Evolutionary conservation across 1,140 invertebrate species (phyloP).

Genomic region (Coelopa frigida): DNA sequence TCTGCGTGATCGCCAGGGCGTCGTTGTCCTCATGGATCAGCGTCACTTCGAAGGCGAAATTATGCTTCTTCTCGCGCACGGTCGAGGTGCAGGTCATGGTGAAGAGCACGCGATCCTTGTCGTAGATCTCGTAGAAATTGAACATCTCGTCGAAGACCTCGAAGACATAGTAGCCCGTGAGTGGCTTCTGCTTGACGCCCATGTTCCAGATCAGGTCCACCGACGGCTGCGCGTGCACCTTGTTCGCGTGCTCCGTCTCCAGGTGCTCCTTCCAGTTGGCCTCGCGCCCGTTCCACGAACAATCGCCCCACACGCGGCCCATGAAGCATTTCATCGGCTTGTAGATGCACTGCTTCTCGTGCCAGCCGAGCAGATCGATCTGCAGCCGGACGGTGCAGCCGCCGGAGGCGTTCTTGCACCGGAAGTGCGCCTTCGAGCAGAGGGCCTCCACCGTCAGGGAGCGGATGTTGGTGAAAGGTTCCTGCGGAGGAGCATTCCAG

Average conservation of each 20-base stretch:
- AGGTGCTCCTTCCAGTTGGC: constrained; percentile 41
- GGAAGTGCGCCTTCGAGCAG: constrained; percentile 39
- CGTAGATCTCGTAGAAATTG: constrained; percentile 41
- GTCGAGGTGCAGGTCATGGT: constrained; percentile 43
- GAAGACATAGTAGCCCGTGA: constrained; percentile 40
- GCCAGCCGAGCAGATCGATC: constrained; percentile 34
- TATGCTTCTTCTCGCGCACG: constrained; percentile 32
- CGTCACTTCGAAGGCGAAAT: constrained; percentile 40
- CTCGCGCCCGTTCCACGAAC: constrained; percentile 36
- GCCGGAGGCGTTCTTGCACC: constrained; percentile 30
- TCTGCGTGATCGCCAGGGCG: constrained; percentile 32
- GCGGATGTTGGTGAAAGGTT: constrained; percentile 32
- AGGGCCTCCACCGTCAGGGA: constrained; percentile 41
- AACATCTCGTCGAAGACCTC: constrained; percentile 39
- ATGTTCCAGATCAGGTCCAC: constrained; percentile 36
- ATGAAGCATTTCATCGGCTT: constrained; percentile 43
- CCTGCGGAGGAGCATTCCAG: too few species aligned
- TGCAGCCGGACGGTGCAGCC: constrained; percentile 37
- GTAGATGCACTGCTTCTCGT: constrained; percentile 41
- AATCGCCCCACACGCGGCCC: constrained; percentile 42
- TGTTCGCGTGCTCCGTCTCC: constrained; percentile 27
- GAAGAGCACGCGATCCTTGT: constrained; percentile 32
- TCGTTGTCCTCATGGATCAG: constrained; percentile 33
- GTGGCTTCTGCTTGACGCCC: constrained; percentile 24
- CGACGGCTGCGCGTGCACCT: constrained; percentile 21